Evolutionary conservation across 2,113 vertebrate genomes (phyloP).

Genomic region (Tamias sibiricus): DNA sequence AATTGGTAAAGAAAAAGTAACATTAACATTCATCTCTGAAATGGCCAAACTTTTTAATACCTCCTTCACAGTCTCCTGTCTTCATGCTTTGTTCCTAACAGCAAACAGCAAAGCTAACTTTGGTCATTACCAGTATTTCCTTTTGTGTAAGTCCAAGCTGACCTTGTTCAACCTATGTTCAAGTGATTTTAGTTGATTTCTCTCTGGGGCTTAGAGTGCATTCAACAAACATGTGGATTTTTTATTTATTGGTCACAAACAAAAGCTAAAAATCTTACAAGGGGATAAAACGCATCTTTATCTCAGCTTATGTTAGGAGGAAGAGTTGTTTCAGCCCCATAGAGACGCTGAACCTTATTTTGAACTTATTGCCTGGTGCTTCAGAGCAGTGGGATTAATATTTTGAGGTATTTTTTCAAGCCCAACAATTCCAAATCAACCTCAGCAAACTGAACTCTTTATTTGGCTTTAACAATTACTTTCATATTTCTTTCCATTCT

Average conservation of each 20-base stretch:
- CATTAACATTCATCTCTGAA: neutral
- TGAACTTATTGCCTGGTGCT: slow-evolving; percentile 67
- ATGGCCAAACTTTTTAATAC: neutral
- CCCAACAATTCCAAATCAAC: slow-evolving; percentile 25
- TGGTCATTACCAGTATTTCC: neutral
- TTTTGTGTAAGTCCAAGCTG: slow-evolving; percentile 34
- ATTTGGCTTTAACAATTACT: slow-evolving; percentile 2
- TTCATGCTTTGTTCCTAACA: neutral
- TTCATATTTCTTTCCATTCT: slow-evolving; percentile 33
- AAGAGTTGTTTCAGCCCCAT: slow-evolving; percentile 42
- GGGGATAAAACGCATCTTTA: slow-evolving; percentile 52
- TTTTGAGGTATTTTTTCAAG: slow-evolving; percentile 47
- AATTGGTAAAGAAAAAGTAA: slow-evolving; percentile 30
- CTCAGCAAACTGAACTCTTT: slow-evolving; percentile 32
- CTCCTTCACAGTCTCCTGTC: neutral
- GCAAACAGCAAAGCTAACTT: slow-evolving; percentile 27
- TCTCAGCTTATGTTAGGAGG: slow-evolving; percentile 43
- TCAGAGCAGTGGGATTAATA: slow-evolving; percentile 59
- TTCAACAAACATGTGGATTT: slow-evolving; percentile 55
- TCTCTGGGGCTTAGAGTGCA: slow-evolving; percentile 34
- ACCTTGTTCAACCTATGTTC: slow-evolving; percentile 54
- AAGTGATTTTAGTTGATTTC: slow-evolving; percentile 50
- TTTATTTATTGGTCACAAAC: slow-evolving; percentile 67
- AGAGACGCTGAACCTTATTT: slow-evolving; percentile 64
- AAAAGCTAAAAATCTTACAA: slow-evolving; percentile 63